Conservation (phyloP, 2,888 invertebrate species). For the Papilio gigon region DNA sequence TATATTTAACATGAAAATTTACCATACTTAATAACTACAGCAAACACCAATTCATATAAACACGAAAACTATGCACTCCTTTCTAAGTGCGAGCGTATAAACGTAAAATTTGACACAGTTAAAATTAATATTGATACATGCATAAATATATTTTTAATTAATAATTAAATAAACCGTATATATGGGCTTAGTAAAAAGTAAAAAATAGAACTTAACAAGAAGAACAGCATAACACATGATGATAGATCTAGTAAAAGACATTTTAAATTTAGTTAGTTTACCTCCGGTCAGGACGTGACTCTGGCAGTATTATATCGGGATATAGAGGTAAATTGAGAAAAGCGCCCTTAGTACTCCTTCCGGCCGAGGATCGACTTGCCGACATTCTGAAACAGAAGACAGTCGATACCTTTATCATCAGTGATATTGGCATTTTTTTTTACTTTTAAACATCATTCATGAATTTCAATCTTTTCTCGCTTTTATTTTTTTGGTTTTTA, state of each 20-base stretch:
- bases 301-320: slow-evolving; percentile 33
- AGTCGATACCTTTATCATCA: neutral
- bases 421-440: no score
- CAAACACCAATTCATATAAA: neutral
- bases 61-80: no score
- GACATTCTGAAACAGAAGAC: slow-evolving; percentile 31
- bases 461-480: no score
- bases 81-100: no score
- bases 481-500: no score
- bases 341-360: slow-evolving; percentile 20
- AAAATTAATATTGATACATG: no score
- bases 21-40: neutral
- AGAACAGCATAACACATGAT: neutral
- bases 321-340: slow-evolving; percentile 19
- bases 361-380: slow-evolving; percentile 20
- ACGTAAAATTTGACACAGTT: no score
- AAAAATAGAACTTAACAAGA: neutral
- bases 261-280: neutral
- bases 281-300: slow-evolving; percentile 12
- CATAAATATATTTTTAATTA: no score
- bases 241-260: neutral
- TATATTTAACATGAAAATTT: no score
- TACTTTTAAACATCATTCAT: no score
- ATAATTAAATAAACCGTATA: no score
- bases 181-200: no score